phyloP scores from a whole-genome alignment of 1,140 invertebrate species.

The Drosophila rufa region DNA sequence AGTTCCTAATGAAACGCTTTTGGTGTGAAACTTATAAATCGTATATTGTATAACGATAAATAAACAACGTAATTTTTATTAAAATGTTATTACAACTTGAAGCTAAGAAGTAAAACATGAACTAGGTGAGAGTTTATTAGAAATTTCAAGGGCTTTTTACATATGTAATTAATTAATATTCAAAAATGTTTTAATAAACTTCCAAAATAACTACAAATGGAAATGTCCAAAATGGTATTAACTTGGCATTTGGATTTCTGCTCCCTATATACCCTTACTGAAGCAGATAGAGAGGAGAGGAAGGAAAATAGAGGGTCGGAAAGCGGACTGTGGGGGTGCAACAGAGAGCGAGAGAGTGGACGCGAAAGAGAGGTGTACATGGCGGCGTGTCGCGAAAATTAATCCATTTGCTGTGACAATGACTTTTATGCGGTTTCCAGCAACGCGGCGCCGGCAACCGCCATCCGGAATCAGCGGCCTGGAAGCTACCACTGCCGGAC shows the following conservation, averaged over 20 bases:
- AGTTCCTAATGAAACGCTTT: too few relatives aligned
- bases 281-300: neutral
- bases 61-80: too few relatives aligned
- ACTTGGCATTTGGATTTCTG: neutral
- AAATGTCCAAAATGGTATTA: neutral
- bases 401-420: constrained; percentile 84
- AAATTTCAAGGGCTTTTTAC: too few relatives aligned
- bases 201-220: too few relatives aligned
- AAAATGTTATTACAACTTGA: too few relatives aligned
- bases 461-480: constrained; percentile 53
- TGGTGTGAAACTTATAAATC: too few relatives aligned
- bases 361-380: constrained; percentile 52
- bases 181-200: too few relatives aligned
- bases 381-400: constrained; percentile 82
- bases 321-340: constrained; percentile 24
- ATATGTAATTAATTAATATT: too few relatives aligned
- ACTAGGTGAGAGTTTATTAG: too few relatives aligned
- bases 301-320: constrained; percentile 1
- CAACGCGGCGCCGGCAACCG: constrained; percentile 52
- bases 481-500: constrained; percentile 51
- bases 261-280: constrained; percentile 3
- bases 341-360: constrained; percentile 9
- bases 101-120: too few relatives aligned
- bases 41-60: too few relatives aligned
- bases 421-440: constrained; percentile 82